These are phyloP conservation scores for Halisarca cf. caerulea DNA, from an alignment of 37 sponge, comb jelly and placozoan genomes.

Conservation along the genomic window DNA sequence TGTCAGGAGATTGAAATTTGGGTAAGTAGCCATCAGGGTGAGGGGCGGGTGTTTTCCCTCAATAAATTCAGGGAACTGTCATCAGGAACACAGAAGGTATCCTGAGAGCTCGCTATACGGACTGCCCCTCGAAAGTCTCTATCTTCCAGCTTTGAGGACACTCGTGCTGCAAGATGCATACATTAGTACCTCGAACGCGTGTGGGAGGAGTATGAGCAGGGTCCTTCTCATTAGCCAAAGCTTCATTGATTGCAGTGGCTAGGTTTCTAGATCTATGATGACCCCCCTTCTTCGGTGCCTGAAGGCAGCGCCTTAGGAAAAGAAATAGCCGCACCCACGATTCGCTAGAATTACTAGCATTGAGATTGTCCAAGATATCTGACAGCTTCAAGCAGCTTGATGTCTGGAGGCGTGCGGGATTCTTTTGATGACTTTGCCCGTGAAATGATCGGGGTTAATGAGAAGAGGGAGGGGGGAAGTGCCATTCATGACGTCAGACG, in stretches of 20 bases:
- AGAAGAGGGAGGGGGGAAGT: no score
- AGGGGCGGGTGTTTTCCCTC: neutral
- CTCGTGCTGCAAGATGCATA: neutral
- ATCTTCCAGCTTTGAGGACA: slow-evolving; percentile 7
- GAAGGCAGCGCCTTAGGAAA: neutral
- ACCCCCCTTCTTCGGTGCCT: neutral
- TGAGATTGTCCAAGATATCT: neutral
- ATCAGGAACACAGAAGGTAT: neutral
- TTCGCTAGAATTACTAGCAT: neutral
- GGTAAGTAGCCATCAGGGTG: neutral
- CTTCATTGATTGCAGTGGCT: neutral
- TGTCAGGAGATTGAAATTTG: neutral
- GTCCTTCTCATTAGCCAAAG: neutral
- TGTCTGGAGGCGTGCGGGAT: neutral
- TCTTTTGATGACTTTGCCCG: neutral
- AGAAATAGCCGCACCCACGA: neutral
- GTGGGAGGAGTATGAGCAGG: neutral
- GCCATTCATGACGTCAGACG: no score
- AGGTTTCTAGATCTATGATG: neutral
- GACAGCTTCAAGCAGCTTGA: neutral
- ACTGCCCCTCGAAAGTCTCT: slow-evolving; percentile 14
- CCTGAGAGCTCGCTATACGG: neutral
- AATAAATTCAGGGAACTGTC: neutral
- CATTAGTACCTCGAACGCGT: no score
- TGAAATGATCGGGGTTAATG: neutral